These are phyloP conservation scores for Aporophyla nigra DNA, from an alignment of 2,888 invertebrate genomes.

Conservation along the genomic window DNA sequence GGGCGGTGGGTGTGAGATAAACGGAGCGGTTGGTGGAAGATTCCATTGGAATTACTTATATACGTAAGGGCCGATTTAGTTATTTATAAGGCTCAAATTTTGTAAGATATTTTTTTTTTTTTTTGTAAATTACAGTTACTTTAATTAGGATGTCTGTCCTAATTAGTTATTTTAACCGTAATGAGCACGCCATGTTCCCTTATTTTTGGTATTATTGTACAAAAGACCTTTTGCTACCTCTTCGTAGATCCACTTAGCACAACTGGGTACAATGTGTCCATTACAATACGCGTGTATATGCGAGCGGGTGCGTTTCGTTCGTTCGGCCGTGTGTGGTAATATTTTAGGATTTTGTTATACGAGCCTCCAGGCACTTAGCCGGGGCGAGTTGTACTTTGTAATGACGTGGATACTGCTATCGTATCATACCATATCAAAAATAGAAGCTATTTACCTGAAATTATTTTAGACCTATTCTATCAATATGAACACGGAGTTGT, in stretches of 20 bases:
- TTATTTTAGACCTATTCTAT: neutral
- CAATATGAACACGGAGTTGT: neutral
- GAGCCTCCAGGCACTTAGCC: conserved; percentile 30
- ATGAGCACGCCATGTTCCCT: neutral
- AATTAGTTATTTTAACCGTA: neutral
- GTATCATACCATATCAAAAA: neutral
- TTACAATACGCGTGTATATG: neutral
- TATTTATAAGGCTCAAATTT: neutral
- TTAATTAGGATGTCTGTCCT: neutral
- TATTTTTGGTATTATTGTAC: neutral
- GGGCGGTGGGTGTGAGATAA: neutral
- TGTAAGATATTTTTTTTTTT: neutral
- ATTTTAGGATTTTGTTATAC: conserved; percentile 44
- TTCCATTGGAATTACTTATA: neutral
- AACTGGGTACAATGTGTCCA: neutral
- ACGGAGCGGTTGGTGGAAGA: neutral
- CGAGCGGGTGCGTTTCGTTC: neutral
- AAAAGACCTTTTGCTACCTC: neutral
- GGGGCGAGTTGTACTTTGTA: conserved; percentile 19
- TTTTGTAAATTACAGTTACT: too few species aligned
- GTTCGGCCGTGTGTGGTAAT: conserved; percentile 1
- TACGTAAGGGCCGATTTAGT: neutral
- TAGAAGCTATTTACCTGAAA: neutral
- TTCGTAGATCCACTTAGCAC: neutral
- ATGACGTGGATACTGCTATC: conserved; percentile 27